Evolutionary conservation across 2,888 invertebrate species (phyloP).

Genomic region (Ptychoptera contaminata): DNA sequence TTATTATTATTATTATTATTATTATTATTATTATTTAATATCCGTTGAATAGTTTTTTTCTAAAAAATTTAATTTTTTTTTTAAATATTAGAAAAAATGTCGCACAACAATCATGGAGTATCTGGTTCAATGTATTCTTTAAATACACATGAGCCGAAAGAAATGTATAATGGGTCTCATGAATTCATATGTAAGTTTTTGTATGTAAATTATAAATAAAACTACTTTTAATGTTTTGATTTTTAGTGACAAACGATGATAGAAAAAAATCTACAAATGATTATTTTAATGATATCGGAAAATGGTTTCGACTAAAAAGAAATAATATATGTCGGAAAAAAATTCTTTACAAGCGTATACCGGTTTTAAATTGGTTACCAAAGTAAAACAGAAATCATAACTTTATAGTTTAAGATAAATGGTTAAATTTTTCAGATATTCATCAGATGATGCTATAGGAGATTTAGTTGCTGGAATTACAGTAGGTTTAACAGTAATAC

Average conservation of each 20-base stretch:
- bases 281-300: conserved; percentile 16
- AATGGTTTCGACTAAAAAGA: conserved; percentile 24
- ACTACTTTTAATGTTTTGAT: no score
- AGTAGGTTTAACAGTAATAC: conserved; percentile 50
- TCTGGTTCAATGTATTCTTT: conserved; percentile 5
- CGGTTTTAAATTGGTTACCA: conserved; percentile 64
- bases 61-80: background rate
- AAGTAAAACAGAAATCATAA: conserved; percentile 23
- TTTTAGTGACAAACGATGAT: conserved; percentile 34
- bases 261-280: conserved; percentile 17
- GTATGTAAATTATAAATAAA: background rate
- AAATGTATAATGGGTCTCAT: conserved; percentile 21
- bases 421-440: conserved; percentile 38
- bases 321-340: conserved; percentile 47
- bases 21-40: no score
- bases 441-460: conserved; percentile 53
- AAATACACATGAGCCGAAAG: conserved; percentile 5
- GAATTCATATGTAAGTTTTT: conserved; percentile 13
- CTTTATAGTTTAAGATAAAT: background rate
- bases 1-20: no score
- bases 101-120: conserved; percentile 4
- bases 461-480: conserved; percentile 85
- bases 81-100: conserved; percentile 3
- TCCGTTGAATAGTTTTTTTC: no score
- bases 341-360: conserved; percentile 56